These are phyloP conservation scores for Acanthacorydalis orientalis DNA, from an alignment of 2,888 invertebrate species.

Conservation along the genomic window DNA sequence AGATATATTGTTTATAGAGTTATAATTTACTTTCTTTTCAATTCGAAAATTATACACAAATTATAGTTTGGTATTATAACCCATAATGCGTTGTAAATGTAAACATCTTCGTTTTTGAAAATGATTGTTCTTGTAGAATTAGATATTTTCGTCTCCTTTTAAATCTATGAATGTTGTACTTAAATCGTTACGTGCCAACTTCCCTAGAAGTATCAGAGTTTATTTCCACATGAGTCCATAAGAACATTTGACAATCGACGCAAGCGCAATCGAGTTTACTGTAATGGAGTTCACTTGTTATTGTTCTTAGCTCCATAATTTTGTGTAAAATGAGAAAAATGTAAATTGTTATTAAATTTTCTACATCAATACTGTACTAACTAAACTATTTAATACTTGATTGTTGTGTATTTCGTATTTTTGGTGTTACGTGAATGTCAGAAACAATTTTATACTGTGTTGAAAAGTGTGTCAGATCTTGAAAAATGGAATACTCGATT, in stretches of 20 bases:
- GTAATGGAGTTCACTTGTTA: constrained; percentile 7
- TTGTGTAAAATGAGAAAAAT: constrained; percentile 6
- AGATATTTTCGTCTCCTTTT: no score
- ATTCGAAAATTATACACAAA: neutral
- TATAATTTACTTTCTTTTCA: neutral
- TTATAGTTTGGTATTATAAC: neutral
- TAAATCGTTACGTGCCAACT: neutral
- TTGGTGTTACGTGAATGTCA: constrained; percentile 2
- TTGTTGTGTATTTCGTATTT: constrained; percentile 3
- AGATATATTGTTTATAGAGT: neutral
- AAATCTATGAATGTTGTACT: no score
- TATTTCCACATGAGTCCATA: neutral
- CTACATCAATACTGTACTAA: constrained; percentile 1
- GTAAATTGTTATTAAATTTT: constrained; percentile 4
- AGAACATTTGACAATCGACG: neutral
- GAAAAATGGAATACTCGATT: constrained; percentile 4
- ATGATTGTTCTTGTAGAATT: neutral
- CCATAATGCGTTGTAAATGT: neutral
- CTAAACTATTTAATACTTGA: neutral
- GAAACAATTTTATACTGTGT: constrained; percentile 1
- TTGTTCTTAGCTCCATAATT: constrained; percentile 7
- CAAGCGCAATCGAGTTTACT: constrained; percentile 2
- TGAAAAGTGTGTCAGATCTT: constrained; percentile 6
- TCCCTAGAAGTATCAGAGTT: neutral
- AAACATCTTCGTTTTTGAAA: neutral